Conservation (phyloP, 2,797 vertebrate species). For the Mormyrus proboscirostris region DNA sequence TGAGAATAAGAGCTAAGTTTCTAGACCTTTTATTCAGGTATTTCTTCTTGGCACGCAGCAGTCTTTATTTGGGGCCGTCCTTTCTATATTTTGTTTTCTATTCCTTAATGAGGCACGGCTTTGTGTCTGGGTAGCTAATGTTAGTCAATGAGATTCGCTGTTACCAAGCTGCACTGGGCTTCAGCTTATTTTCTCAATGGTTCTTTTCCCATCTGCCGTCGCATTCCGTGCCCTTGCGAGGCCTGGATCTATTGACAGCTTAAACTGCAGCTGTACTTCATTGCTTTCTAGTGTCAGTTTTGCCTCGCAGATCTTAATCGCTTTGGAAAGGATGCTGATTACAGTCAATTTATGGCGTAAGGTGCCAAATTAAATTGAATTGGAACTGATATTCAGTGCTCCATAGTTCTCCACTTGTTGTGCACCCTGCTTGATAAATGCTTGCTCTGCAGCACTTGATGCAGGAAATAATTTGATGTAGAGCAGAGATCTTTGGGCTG, state of each 20-base stretch:
- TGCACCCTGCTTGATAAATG: background rate
- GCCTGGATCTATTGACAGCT: background rate
- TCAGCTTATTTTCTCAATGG: background rate
- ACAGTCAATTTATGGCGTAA: background rate
- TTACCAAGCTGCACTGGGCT: background rate
- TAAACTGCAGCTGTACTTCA: background rate
- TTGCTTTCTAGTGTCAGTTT: background rate
- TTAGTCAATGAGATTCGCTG: background rate
- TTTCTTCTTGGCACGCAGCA: background rate
- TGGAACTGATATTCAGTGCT: background rate
- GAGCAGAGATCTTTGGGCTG: background rate
- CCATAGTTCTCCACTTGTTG: background rate
- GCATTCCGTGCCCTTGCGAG: background rate
- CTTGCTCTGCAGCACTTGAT: background rate
- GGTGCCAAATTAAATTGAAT: conserved; percentile 5
- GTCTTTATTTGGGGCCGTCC: background rate
- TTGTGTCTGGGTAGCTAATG: background rate
- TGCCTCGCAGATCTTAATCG: background rate
- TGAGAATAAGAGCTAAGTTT: background rate
- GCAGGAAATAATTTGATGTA: conserved; percentile 3
- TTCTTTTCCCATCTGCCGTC: background rate
- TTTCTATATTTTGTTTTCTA: background rate
- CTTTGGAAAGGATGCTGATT: conserved; percentile 7
- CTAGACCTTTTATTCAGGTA: background rate
- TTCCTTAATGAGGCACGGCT: background rate